Conservation (phyloP, 1,140 invertebrate genomes). For the Trissolcus basalis region DNA sequence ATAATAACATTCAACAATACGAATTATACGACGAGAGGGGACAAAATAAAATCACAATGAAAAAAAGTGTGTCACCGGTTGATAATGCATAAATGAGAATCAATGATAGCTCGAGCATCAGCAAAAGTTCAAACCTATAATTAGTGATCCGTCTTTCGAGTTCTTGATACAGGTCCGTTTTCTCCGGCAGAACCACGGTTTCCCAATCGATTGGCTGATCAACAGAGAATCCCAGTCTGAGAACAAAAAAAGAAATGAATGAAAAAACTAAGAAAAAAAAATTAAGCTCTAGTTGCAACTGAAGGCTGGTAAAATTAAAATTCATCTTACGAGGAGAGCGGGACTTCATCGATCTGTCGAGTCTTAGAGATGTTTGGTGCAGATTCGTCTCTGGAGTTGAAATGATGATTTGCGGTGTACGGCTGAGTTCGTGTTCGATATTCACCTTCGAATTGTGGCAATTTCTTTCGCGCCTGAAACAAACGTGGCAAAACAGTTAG, state of each 20-base stretch:
- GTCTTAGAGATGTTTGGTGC: conserved; percentile 35
- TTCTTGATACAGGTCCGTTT: conserved; percentile 78
- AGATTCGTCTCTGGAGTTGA: conserved; percentile 60
- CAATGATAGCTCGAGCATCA: too few relatives aligned
- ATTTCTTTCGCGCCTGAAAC: conserved; percentile 56
- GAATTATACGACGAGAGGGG: not conserved
- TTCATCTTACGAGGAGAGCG: conserved; percentile 67
- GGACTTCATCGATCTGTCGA: conserved; percentile 60
- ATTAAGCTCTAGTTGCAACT: not conserved
- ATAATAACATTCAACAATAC: not conserved
- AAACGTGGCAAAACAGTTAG: conserved; percentile 2
- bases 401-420: conserved; percentile 44
- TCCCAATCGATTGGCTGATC: conserved; percentile 77
- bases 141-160: conserved; percentile 77
- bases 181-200: conserved; percentile 76
- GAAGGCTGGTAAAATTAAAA: conserved; percentile 12
- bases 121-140: conserved; percentile 70
- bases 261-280: conserved; percentile 5
- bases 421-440: conserved; percentile 62
- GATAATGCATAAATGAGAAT: not conserved
- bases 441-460: conserved; percentile 42
- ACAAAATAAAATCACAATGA: too few relatives aligned
- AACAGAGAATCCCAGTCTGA: conserved; percentile 75
- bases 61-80: too few relatives aligned
- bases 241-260: conserved; percentile 6